Evolutionary conservation across 2,113 vertebrate genomes (phyloP).

Genomic region (Mugil cephalus): DNA sequence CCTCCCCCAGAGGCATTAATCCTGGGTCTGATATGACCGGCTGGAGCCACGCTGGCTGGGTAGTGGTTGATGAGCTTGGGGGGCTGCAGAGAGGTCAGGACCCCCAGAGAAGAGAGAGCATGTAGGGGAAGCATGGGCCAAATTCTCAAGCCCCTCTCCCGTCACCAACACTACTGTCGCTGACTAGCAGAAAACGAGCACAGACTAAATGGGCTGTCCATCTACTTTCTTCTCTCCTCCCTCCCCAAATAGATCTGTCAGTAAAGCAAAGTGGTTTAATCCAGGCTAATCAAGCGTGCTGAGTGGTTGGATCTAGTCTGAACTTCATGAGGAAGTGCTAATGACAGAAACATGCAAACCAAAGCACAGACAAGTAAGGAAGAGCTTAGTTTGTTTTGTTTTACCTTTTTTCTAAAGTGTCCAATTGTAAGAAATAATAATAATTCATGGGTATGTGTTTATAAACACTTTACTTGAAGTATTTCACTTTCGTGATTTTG

Average conservation of each 20-base stretch:
- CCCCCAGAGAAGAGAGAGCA: slow-evolving; percentile 73
- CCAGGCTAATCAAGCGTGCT: slow-evolving; percentile 60
- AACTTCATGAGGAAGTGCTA: not conserved
- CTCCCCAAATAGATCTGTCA: slow-evolving; percentile 60
- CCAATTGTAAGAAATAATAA: no score
- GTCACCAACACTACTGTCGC: slow-evolving; percentile 42
- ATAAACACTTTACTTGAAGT: no score
- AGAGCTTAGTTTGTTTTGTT: not conserved
- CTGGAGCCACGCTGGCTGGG: slow-evolving; percentile 82
- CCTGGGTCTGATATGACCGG: slow-evolving; percentile 76
- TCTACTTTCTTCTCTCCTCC: slow-evolving; percentile 47
- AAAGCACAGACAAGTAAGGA: not conserved
- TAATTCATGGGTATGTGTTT: no score
- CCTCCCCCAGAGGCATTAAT: slow-evolving; percentile 81
- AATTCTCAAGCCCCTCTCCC: slow-evolving; percentile 74
- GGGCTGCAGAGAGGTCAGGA: slow-evolving; percentile 74
- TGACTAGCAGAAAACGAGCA: slow-evolving; percentile 52
- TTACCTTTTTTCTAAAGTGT: no score
- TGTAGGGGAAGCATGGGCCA: slow-evolving; percentile 64
- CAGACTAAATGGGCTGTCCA: slow-evolving; percentile 65
- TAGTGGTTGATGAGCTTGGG: slow-evolving; percentile 69
- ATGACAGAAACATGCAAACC: not conserved
- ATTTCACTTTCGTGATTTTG: no score
- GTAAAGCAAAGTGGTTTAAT: slow-evolving; percentile 78
- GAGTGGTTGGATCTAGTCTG: slow-evolving; percentile 43